Conservation (phyloP, 2,888 invertebrate genomes). For the Cloeon dipterum region DNA sequence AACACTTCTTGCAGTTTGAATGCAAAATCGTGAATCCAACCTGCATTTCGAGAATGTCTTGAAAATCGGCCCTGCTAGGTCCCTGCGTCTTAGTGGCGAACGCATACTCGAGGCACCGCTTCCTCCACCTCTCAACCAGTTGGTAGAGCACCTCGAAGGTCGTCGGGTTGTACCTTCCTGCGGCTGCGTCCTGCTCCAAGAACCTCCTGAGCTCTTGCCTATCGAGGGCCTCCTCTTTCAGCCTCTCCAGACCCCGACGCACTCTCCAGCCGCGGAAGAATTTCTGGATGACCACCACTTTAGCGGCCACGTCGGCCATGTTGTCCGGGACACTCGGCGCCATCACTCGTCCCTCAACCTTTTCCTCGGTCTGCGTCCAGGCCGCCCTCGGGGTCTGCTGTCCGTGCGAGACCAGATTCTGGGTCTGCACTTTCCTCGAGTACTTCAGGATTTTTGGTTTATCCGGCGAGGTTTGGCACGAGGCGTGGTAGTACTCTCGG, state of each 20-base stretch:
- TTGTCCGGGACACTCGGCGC: conserved; percentile 23
- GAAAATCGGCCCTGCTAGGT: background rate
- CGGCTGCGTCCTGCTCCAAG: no score
- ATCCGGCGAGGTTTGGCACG: conserved; percentile 45
- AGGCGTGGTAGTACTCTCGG: conserved; percentile 55
- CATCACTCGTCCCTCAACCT: conserved; percentile 34
- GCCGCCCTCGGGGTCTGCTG: conserved; percentile 29
- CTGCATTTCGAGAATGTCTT: background rate
- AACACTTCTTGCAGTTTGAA: no score
- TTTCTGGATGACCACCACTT: conserved; percentile 35
- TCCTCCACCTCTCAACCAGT: conserved; percentile 43
- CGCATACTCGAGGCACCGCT: conserved; percentile 9
- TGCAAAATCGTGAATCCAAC: no score
- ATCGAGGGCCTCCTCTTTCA: conserved; percentile 24
- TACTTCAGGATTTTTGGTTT: conserved; percentile 23
- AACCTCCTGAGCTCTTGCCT: background rate
- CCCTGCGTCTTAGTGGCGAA: background rate
- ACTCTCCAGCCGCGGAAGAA: conserved; percentile 34
- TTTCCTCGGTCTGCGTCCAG: conserved; percentile 34
- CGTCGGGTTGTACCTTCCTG: conserved; percentile 14
- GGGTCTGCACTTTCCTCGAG: background rate
- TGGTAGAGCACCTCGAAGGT: conserved; percentile 54
- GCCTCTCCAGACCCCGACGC: conserved; percentile 22
- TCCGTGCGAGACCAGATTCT: conserved; percentile 32
- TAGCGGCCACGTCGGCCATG: conserved; percentile 9